Percentiles rank a stretch among this genome's conserved stretches.
Conservation (phyloP, 92 coral and sea anemone genomes). For the Blastomussa wellsi region DNA sequence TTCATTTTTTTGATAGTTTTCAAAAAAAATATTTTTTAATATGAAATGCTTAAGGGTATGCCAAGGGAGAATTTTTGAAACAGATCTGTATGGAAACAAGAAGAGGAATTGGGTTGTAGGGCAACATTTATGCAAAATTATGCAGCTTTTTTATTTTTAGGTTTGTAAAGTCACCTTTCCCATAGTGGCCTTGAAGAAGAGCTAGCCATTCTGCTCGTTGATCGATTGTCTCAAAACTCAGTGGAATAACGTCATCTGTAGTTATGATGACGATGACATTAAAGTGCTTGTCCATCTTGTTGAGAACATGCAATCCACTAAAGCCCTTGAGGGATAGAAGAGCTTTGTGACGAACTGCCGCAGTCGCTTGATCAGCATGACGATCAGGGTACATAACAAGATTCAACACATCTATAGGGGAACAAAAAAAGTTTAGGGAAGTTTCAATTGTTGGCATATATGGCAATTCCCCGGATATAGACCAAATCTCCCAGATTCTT, state of each 20-base stretch:
- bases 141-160: not conserved
- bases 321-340: conserved; percentile 81
- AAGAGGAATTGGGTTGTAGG: no score
- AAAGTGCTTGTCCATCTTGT: conserved; percentile 87
- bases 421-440: not conserved
- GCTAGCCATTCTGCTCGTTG: conserved; percentile 86
- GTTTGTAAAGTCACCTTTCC: conserved; percentile 73
- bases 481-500: no score
- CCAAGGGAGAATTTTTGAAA: not conserved
- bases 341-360: conserved; percentile 85
- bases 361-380: conserved; percentile 77
- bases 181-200: conserved; percentile 82
- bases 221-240: conserved; percentile 88
- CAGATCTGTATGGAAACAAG: not conserved
- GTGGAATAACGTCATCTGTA: conserved; percentile 72
- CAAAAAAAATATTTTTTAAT: no score
- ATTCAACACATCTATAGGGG: conserved; percentile 77
- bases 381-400: conserved; percentile 81
- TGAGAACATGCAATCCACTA: conserved; percentile 85
- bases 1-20: not conserved
- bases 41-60: not conserved
- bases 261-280: conserved; percentile 79
- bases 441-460: no score
- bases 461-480: no score
- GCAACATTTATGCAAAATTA: not conserved